These are phyloP conservation scores for Pyrrhura leucotis DNA, from an alignment of 2,797 vertebrate species.

Conservation along the genomic window DNA sequence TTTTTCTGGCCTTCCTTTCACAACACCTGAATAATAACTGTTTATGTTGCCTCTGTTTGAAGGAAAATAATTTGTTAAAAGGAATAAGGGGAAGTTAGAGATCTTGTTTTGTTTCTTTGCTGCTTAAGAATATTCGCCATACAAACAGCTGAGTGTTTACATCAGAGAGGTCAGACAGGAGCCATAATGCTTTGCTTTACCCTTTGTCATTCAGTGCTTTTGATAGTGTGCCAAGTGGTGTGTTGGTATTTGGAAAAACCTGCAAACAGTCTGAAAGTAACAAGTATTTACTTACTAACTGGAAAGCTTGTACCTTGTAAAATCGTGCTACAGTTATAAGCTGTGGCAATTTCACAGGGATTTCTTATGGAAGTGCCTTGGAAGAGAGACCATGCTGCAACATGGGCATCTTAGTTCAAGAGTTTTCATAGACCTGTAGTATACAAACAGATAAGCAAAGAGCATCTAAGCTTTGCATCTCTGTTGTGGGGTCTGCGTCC, in stretches of 20 bases:
- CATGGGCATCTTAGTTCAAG: neutral
- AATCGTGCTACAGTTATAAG: neutral
- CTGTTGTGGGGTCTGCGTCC: rapidly evolving
- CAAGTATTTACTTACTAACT: neutral
- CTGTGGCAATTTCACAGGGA: neutral
- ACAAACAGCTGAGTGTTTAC: conserved; percentile 28
- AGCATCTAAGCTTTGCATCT: neutral
- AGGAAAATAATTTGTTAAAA: neutral
- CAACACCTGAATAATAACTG: neutral
- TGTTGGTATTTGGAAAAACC: neutral
- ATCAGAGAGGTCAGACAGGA: neutral
- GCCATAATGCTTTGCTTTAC: neutral
- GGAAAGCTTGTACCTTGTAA: neutral
- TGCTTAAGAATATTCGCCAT: neutral
- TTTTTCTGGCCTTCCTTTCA: conserved; percentile 36
- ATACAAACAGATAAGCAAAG: neutral
- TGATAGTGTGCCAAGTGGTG: neutral
- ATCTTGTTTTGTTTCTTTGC: neutral
- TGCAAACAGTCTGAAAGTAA: neutral
- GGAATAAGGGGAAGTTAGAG: neutral
- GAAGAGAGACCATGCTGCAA: neutral
- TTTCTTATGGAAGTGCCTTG: neutral
- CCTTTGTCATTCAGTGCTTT: neutral
- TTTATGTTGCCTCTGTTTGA: neutral
- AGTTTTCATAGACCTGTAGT: neutral